A percentile compares a stretch with the other conserved stretches of the same genome.
Evolutionary conservation across 2,797 vertebrate species (phyloP).

Genomic region (Hippopotamyrus pictus): DNA sequence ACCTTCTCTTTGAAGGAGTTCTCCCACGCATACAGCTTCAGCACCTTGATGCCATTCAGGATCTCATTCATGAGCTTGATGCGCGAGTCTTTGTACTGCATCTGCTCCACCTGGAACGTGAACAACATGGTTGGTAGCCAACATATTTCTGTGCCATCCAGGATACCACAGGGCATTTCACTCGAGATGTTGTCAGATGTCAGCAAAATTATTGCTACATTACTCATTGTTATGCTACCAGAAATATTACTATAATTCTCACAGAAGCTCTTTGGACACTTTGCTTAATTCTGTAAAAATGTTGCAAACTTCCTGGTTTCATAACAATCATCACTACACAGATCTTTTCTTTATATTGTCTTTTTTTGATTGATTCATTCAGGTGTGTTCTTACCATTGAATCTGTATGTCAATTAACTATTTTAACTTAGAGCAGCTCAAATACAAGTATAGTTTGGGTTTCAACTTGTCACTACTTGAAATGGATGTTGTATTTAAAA

Average conservation of each 20-base stretch:
- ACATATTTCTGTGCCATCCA: neutral
- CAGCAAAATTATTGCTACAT: neutral
- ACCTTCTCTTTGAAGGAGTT: constrained; percentile 79
- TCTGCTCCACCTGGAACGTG: constrained; percentile 74
- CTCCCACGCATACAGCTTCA: constrained; percentile 97
- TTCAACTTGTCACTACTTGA: neutral
- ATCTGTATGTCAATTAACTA: neutral
- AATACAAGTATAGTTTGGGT: neutral
- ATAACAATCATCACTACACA: neutral
- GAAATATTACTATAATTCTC: neutral
- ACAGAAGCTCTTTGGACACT: neutral
- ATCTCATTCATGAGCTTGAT: constrained; percentile 96
- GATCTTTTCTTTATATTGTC: neutral
- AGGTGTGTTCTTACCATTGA: neutral
- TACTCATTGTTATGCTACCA: neutral
- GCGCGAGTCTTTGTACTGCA: constrained; percentile 84
- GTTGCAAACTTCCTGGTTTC: neutral
- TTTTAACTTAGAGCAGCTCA: neutral
- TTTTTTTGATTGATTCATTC: neutral
- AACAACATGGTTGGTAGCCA: neutral
- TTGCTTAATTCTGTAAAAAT: neutral
- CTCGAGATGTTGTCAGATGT: neutral
- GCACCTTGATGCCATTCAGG: constrained; percentile 86
- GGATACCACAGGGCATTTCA: neutral
- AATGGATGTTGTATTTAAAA: neutral